Base-by-base conservation (phyloP, 2,113 vertebrate genomes). In the Oceanodroma tethys region DNA sequence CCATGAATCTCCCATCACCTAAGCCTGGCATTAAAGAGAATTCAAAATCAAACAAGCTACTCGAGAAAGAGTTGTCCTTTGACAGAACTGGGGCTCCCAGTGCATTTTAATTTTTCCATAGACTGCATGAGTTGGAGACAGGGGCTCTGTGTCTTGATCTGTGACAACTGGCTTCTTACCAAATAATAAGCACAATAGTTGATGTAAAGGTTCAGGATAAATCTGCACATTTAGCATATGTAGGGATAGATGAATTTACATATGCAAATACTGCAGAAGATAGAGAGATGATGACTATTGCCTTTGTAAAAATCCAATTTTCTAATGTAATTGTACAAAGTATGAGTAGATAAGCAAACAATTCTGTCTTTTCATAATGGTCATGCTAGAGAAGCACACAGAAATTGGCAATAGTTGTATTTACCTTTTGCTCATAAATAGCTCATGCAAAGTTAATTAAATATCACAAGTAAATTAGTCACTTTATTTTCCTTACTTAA, bases 11-110 rank as follows among this genome's bases (percentile, higher is more conserved):
- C 47, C 72, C 29, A 72, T 80, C 86, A 89, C 68, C 66, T 82
- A 76, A 82, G 18, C 29, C 27, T 86, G 81, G n/a, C 87, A 93
- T 91, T 58, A 97, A 94, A 96, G 74, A 93, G 95, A 97, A 97
- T 96, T 82, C 29, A 91, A 88, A 96, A 97, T 97, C 78, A 96
- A 97, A 88, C 38, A 82, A 93, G 48, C 42, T 62, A 38, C 71
- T 80, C 30, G 81, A 81, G 71, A 90, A 94, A 90, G 66, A 90
- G 81, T 34, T 67, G 47, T 80, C 58, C 42, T 95, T 90, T 94
- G 93, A 91, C 84, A 91, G 91, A 96, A 87, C 42, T 86, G 58
- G 86, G 76, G 9, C 87, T 96, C 47, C 20, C 32, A 73, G 29
- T 59, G 62, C 23, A 74, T 95, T 97, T 97, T 90, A 78, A 91